A percentile compares a stretch with the other conserved stretches of the same genome.
Evolutionary conservation across 2,888 invertebrate genomes (phyloP).

Genomic region (Dolichomitus sp.): DNA sequence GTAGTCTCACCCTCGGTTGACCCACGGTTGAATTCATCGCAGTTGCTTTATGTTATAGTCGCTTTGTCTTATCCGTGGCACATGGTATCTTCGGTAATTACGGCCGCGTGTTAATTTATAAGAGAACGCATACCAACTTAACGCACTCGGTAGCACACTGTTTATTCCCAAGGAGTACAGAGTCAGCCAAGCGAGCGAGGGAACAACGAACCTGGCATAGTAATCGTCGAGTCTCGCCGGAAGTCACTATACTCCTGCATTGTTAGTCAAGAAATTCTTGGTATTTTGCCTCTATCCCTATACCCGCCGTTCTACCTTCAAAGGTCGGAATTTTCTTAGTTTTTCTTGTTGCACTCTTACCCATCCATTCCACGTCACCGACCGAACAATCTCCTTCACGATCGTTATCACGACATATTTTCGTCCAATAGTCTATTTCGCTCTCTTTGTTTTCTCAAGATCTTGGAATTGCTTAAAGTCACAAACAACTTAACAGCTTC

Average conservation of each 20-base stretch:
- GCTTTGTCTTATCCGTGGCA: constrained; percentile 36
- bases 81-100: constrained; percentile 74
- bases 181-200: constrained; percentile 9
- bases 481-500: not conserved
- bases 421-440: not conserved
- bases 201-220: constrained; percentile 22
- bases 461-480: not conserved
- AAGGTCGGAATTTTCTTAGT: constrained; percentile 33
- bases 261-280: constrained; percentile 44
- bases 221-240: constrained; percentile 51
- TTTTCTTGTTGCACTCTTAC: not conserved
- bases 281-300: constrained; percentile 35
- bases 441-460: not conserved
- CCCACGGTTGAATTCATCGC: not conserved
- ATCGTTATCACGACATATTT: not conserved
- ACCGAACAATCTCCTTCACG: not conserved
- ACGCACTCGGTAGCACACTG: not conserved
- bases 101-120: constrained; percentile 76
- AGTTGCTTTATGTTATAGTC: not conserved
- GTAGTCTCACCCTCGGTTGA: too few relatives aligned
- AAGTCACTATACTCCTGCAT: constrained; percentile 52
- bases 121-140: constrained; percentile 62
- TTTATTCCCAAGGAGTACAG: constrained; percentile 17
- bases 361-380: not conserved
- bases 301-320: constrained; percentile 40